A percentile compares a stretch with the other conserved stretches of the same genome.
Evolutionary conservation across 2,797 vertebrate species (phyloP).

Genomic region (Setipinna tenuifilis): DNA sequence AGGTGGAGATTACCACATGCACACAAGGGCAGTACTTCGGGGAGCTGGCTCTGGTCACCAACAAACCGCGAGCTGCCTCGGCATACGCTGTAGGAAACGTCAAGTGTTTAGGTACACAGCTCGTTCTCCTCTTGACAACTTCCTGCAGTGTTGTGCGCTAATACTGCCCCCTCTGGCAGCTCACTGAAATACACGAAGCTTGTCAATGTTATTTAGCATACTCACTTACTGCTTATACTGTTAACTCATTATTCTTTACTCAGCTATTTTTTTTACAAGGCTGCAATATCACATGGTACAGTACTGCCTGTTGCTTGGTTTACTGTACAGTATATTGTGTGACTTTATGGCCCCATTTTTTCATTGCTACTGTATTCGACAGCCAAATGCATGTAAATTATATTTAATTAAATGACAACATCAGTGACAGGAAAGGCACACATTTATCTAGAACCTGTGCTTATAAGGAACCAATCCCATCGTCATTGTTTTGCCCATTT

Average conservation of each 20-base stretch:
- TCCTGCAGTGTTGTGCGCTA: neutral
- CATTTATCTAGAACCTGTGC: neutral
- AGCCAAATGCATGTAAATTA: neutral
- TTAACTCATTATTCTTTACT: neutral
- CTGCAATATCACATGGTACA: neutral
- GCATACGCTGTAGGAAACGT: slow-evolving; percentile 89
- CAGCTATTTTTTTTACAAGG: neutral
- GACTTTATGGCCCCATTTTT: too few relatives aligned
- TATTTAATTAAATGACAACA: too few relatives aligned
- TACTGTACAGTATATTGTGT: too few relatives aligned
- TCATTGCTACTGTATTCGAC: too few relatives aligned
- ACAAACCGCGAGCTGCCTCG: slow-evolving; percentile 91
- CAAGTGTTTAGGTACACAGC: slow-evolving; percentile 88
- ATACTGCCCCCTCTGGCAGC: neutral
- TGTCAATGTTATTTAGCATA: neutral
- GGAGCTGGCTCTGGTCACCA: slow-evolving; percentile 92
- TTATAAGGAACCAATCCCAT: neutral
- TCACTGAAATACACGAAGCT: neutral
- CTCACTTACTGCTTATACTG: neutral
- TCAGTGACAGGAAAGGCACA: neutral
- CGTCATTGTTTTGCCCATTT: neutral
- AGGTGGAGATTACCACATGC: slow-evolving; percentile 88
- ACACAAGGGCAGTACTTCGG: slow-evolving; percentile 93
- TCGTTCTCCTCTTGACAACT: neutral
- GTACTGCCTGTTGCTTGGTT: neutral